Conservation (phyloP, 2,888 invertebrate species). For the Pandemis heparana region DNA sequence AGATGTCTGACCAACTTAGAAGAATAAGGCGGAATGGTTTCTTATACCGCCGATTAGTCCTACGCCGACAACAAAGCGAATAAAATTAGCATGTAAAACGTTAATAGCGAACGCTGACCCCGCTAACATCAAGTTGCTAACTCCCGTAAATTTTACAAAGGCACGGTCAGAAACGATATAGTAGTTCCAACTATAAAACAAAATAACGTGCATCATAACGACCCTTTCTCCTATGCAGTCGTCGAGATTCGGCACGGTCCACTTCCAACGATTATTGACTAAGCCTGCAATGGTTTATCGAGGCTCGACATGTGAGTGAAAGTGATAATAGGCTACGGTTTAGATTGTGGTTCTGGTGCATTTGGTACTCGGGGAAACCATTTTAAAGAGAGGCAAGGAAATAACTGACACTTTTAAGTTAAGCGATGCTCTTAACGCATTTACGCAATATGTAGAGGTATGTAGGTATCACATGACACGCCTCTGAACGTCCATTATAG, state of each 20-base stretch:
- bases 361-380: background rate
- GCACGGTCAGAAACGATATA: background rate
- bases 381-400: background rate
- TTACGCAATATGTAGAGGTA: too few relatives aligned
- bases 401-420: background rate
- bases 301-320: slow-evolving; percentile 61
- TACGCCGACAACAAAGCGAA: too few relatives aligned
- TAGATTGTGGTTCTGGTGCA: slow-evolving; percentile 28
- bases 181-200: background rate
- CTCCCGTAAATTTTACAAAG: background rate
- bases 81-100: too few relatives aligned
- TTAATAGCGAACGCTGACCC: too few relatives aligned
- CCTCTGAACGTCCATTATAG: too few relatives aligned
- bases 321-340: slow-evolving; percentile 48
- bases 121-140: background rate
- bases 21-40: too few relatives aligned
- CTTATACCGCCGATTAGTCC: too few relatives aligned
- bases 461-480: too few relatives aligned
- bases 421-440: too few relatives aligned
- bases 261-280: slow-evolving; percentile 58
- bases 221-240: slow-evolving; percentile 45
- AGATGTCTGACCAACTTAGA: too few relatives aligned
- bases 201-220: slow-evolving; percentile 32
- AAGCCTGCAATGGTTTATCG: slow-evolving; percentile 55
- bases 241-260: slow-evolving; percentile 57